phyloP scores from a whole-genome alignment of 1,140 invertebrate genomes.

The Scaptodrosophila lebanonensis region DNA sequence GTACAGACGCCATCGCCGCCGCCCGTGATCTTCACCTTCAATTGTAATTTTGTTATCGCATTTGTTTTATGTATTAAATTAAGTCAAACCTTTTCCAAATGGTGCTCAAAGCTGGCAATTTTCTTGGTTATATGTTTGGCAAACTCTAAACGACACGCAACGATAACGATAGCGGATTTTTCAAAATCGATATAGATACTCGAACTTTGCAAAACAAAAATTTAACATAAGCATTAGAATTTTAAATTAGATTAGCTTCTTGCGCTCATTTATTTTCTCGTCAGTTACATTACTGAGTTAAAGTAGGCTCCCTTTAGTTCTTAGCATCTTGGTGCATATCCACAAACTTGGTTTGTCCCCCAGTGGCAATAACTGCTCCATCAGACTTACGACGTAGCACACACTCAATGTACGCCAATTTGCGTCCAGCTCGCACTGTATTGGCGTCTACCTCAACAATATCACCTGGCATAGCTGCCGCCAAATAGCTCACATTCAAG shows the following conservation, averaged over 20 bases:
- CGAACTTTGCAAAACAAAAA: too few relatives aligned
- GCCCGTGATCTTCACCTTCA: slow-evolving; percentile 82
- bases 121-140: slow-evolving; percentile 17
- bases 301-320: too few relatives aligned
- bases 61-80: too few relatives aligned
- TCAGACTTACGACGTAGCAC: slow-evolving; percentile 84
- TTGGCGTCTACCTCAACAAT: slow-evolving; percentile 85
- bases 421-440: slow-evolving; percentile 85
- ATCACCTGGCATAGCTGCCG: slow-evolving; percentile 85
- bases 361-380: slow-evolving; percentile 84
- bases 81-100: background rate
- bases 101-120: background rate
- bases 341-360: slow-evolving; percentile 87
- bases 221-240: too few relatives aligned
- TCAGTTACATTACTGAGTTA: too few relatives aligned
- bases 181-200: too few relatives aligned
- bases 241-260: too few relatives aligned
- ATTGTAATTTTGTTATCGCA: slow-evolving; percentile 18
- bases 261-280: too few relatives aligned
- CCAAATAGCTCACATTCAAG: slow-evolving; percentile 84
- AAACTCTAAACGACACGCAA: slow-evolving; percentile 15
- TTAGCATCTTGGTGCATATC: slow-evolving; percentile 38
- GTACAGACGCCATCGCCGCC: slow-evolving; percentile 82
- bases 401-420: slow-evolving; percentile 87
- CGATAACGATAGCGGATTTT: background rate